A percentile compares a stretch with the other conserved stretches of the same genome.
Conservation (phyloP, 1,140 invertebrate species). For the Palaemon carinicauda region DNA sequence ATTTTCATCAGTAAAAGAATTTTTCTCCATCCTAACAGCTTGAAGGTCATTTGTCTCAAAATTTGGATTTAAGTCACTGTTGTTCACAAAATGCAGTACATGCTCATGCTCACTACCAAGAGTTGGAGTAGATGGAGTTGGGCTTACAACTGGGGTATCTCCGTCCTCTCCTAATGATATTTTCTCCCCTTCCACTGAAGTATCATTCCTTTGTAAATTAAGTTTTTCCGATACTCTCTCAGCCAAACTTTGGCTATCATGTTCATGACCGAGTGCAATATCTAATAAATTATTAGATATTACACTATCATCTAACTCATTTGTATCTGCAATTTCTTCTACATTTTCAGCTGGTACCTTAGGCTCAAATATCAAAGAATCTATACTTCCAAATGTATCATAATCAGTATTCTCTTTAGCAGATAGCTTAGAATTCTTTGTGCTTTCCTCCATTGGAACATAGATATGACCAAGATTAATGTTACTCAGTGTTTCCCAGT, state of each 20-base stretch:
- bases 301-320: background rate
- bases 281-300: slow-evolving; percentile 27
- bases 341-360: slow-evolving; percentile 57
- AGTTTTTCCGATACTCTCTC: background rate
- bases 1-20: too few relatives aligned
- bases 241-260: background rate
- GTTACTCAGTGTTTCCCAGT: slow-evolving; percentile 61
- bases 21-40: too few relatives aligned
- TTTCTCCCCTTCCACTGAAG: background rate
- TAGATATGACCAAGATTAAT: slow-evolving; percentile 63
- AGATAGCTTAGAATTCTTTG: slow-evolving; percentile 44
- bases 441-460: slow-evolving; percentile 63
- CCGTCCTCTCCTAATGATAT: slow-evolving; percentile 3
- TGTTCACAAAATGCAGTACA: background rate
- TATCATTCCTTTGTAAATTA: background rate
- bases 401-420: slow-evolving; percentile 60
- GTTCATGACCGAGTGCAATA: background rate
- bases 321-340: background rate
- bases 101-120: slow-evolving; percentile 34
- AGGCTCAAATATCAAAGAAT: slow-evolving; percentile 64
- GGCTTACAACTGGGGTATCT: slow-evolving; percentile 28
- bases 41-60: background rate
- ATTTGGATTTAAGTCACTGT: too few relatives aligned
- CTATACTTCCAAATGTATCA: slow-evolving; percentile 63
- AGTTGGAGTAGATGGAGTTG: slow-evolving; percentile 13